phyloP scores from a whole-genome alignment of 1,140 invertebrate species.

The Penaeus vannamei region DNA sequence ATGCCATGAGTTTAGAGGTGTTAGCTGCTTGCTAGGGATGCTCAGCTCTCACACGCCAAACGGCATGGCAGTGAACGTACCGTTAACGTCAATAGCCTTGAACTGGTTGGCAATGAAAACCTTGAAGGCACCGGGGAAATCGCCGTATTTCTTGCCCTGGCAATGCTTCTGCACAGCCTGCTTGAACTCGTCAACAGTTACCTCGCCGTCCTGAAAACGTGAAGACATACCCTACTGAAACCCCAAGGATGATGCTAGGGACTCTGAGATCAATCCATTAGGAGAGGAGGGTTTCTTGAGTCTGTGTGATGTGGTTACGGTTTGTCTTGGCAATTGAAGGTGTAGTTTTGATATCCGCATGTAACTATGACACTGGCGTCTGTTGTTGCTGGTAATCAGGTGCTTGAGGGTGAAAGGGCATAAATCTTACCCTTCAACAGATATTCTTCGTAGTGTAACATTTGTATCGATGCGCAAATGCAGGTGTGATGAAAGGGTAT shows the following conservation, averaged over 20 bases:
- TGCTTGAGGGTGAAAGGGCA: no score
- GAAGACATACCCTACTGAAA: background rate
- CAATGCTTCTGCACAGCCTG: conserved; percentile 84
- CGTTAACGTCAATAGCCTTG: conserved; percentile 84
- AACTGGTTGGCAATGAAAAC: conserved; percentile 88
- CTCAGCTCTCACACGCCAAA: conserved; percentile 48
- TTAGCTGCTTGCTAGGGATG: conserved; percentile 40
- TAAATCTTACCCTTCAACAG: no score
- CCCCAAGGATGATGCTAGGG: background rate
- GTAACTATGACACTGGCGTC: background rate
- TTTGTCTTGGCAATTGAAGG: background rate
- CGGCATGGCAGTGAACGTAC: conserved; percentile 69
- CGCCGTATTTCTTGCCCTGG: conserved; percentile 81
- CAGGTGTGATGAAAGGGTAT: no score
- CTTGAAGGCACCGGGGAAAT: conserved; percentile 79
- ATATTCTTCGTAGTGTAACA: no score
- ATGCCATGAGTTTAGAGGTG: conserved; percentile 7
- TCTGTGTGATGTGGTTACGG: background rate
- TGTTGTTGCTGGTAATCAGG: no score
- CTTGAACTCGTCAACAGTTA: conserved; percentile 86
- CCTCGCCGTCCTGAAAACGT: conserved; percentile 79
- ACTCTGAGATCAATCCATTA: background rate
- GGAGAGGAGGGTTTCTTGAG: background rate
- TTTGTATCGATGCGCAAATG: no score
- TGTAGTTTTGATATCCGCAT: background rate